Evolutionary conservation across 2,888 invertebrate genomes (phyloP).

Genomic region (Eubasilissa splendida): DNA sequence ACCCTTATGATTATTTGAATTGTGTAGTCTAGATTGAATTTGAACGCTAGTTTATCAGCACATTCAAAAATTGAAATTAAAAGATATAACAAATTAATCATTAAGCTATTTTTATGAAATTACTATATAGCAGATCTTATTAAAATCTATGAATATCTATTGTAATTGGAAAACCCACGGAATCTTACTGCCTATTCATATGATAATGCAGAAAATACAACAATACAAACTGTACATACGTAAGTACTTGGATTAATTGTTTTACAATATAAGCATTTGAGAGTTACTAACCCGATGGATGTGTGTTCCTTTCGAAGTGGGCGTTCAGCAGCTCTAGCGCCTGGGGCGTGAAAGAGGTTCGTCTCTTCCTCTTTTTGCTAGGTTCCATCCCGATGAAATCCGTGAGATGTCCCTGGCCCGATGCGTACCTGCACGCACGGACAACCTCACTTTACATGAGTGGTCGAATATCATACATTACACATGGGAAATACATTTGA

Average conservation of each 20-base stretch:
- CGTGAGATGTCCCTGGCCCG: conserved; percentile 93
- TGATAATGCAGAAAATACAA: too few species aligned
- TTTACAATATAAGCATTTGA: background rate
- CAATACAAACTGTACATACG: too few species aligned
- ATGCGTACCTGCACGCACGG: conserved; percentile 83
- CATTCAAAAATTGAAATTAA: too few species aligned
- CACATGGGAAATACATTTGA: conserved; percentile 7
- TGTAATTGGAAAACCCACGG: background rate
- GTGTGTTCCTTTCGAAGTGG: conserved; percentile 97
- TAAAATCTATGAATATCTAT: background rate
- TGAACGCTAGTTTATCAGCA: too few species aligned
- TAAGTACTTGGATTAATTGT: too few species aligned
- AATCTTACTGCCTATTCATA: too few species aligned
- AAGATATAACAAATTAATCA: too few species aligned
- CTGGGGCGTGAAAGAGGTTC: conserved; percentile 97
- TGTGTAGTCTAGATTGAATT: too few species aligned
- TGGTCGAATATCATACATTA: conserved; percentile 36
- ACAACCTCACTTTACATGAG: conserved; percentile 45
- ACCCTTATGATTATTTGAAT: too few species aligned
- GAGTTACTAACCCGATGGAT: conserved; percentile 88
- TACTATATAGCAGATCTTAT: background rate
- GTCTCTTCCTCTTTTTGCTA: conserved; percentile 95
- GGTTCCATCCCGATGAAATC: conserved; percentile 98
- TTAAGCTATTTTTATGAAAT: too few species aligned
- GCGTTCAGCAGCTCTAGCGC: conserved; percentile 95